A percentile compares a stretch with the other conserved stretches of the same genome.
Conservation (phyloP, 2,113 vertebrate genomes). For the Macquaria australasica region DNA sequence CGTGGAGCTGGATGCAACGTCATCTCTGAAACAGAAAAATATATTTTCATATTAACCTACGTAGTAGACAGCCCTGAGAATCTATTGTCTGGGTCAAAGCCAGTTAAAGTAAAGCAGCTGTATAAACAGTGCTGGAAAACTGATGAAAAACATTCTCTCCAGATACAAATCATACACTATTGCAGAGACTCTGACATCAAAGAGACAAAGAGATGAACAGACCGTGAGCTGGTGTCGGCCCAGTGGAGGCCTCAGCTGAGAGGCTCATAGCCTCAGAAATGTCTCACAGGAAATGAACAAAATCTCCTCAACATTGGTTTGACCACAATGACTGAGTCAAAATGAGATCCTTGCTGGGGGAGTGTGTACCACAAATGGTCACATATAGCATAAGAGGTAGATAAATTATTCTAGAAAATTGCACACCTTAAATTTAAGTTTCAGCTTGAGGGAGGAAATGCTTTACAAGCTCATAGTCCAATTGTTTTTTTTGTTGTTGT, state of each 20-base stretch:
- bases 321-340: no score
- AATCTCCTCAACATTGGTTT: constrained; percentile 1
- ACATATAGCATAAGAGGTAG: neutral
- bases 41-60: constrained; percentile 3
- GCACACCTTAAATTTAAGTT: neutral
- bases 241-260: constrained; percentile 5
- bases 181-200: constrained; percentile 17
- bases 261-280: constrained; percentile 19
- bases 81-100: neutral
- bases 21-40: constrained; percentile 85
- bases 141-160: neutral
- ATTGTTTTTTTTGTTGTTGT: no score
- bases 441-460: neutral
- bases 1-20: constrained; percentile 90
- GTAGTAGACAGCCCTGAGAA: neutral
- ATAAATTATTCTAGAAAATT: no score
- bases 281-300: constrained; percentile 29
- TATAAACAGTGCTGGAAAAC: constrained; percentile 12
- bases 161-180: neutral
- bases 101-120: constrained; percentile 27
- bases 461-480: neutral
- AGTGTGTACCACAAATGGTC: neutral
- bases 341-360: neutral
- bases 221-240: neutral
- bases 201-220: neutral